phyloP scores from a whole-genome alignment of 2,888 invertebrate genomes.

The Camponotus fellah region DNA sequence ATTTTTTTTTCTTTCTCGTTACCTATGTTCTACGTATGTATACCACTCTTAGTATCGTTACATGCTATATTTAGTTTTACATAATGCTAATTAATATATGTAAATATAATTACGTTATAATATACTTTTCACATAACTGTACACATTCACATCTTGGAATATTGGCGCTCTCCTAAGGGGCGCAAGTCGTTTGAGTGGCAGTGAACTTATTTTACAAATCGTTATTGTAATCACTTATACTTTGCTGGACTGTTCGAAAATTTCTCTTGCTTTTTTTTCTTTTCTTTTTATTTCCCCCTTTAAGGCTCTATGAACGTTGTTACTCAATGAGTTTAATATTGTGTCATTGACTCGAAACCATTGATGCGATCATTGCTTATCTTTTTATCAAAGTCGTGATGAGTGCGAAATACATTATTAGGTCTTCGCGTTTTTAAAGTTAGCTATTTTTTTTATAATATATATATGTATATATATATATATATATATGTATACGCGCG shows the following conservation, averaged over 20 bases:
- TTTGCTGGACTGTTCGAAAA: constrained; percentile 78
- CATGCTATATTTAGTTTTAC: constrained; percentile 82
- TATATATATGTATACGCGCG: constrained; percentile 54
- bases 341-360: constrained; percentile 79
- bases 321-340: constrained; percentile 67
- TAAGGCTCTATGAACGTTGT: constrained; percentile 76
- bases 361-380: constrained; percentile 75
- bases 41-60: constrained; percentile 80
- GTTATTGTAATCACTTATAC: constrained; percentile 79
- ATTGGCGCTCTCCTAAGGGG: constrained; percentile 75
- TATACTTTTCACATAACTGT: constrained; percentile 81
- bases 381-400: constrained; percentile 68
- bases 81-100: constrained; percentile 79
- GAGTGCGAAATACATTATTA: constrained; percentile 68
- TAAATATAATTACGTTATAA: constrained; percentile 79
- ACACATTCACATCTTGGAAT: constrained; percentile 81
- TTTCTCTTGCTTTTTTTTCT: constrained; percentile 64
- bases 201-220: constrained; percentile 81
- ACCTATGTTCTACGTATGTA: constrained; percentile 80
- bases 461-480: constrained; percentile 54
- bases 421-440: constrained; percentile 65
- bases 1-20: constrained; percentile 64
- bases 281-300: constrained; percentile 47
- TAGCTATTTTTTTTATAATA: constrained; percentile 40
- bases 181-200: constrained; percentile 83